A percentile compares a stretch with the other conserved stretches of the same genome.
phyloP scores from a whole-genome alignment of 2,797 vertebrate genomes.

The Myotis daubentonii region DNA sequence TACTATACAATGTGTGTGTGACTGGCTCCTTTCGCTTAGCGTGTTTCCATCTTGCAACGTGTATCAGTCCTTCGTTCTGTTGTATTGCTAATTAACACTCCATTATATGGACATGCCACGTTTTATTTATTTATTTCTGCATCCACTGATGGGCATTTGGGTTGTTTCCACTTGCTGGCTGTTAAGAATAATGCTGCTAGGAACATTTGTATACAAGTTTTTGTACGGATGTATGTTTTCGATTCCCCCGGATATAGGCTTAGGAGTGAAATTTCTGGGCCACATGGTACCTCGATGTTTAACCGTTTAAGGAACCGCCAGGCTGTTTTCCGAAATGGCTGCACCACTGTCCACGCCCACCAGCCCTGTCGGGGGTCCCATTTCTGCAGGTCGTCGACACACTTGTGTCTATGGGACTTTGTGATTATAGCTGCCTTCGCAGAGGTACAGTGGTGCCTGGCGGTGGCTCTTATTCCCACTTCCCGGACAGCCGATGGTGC shows the following conservation, averaged over 20 bases:
- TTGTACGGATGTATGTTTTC: accelerated
- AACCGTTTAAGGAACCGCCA: not conserved
- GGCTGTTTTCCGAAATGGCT: not conserved
- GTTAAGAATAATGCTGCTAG: not conserved
- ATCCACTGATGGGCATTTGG: not conserved
- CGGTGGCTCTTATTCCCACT: not conserved
- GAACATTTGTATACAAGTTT: not conserved
- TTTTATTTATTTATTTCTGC: not conserved
- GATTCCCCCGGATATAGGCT: not conserved
- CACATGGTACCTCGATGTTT: accelerated
- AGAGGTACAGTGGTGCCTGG: not conserved
- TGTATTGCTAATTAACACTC: not conserved
- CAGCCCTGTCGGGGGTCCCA: not conserved
- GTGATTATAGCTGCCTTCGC: not conserved
- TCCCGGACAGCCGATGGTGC: not conserved
- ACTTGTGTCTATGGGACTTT: not conserved
- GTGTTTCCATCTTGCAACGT: accelerated
- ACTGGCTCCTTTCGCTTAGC: not conserved
- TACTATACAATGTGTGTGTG: not conserved
- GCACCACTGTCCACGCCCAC: not conserved
- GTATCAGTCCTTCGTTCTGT: not conserved
- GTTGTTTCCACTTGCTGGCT: not conserved
- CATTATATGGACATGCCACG: no score
- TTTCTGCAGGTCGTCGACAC: not conserved
- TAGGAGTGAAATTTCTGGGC: not conserved